Base-by-base conservation (phyloP, 2,797 vertebrate genomes). In the Sebastolobus alascanus region DNA sequence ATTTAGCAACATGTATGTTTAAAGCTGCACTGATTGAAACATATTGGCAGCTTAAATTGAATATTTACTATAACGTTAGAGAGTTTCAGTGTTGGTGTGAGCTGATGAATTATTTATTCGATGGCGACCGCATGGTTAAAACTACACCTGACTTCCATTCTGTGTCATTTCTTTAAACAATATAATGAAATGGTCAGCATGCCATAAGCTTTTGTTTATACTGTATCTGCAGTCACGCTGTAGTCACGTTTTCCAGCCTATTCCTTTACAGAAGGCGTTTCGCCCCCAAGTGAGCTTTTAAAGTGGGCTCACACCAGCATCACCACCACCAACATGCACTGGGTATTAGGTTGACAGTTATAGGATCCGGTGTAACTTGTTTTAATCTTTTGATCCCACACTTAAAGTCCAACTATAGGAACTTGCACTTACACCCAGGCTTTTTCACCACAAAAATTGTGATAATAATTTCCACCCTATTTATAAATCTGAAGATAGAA, bases 141-240 rank as follows among this genome's bases (percentile, higher is more conserved):
- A 84, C 77, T 78, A 93, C 90, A 87, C 76, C 88, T 75, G 40
- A 18, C 77, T 84, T 77, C 76, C 82, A 85, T 90, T 75, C 55
- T 77, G 71, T 75, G 68, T n/a, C 59, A 68, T 78, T 12, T 71
- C 33, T 60, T 75, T 7, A 43, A 67, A 60, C 79, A 71, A 14
- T 52, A 13, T 73, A 58, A 64, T n/a, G 8, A 73, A 61, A 78
- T 71, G 68, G 33, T 68, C 75, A 68, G 56, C 25, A 18, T n/a
- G 58, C 14, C 7, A 33, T 60, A 22, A 59, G 68, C 67, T 70
- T 67, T 67, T 76, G 27, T 86, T 56, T 75, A 29, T 70, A 52
- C 50, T 52, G 18, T 52, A 25, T 59, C 73, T 83, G 79, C 79
- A 72, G 58, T 70, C 76, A 74, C 72, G 67, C 66, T 43, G n/a